Percentiles rank a stretch among this genome's conserved stretches.
phyloP scores from a whole-genome alignment of 2,888 invertebrate genomes.

The Latheticus oryzae region DNA sequence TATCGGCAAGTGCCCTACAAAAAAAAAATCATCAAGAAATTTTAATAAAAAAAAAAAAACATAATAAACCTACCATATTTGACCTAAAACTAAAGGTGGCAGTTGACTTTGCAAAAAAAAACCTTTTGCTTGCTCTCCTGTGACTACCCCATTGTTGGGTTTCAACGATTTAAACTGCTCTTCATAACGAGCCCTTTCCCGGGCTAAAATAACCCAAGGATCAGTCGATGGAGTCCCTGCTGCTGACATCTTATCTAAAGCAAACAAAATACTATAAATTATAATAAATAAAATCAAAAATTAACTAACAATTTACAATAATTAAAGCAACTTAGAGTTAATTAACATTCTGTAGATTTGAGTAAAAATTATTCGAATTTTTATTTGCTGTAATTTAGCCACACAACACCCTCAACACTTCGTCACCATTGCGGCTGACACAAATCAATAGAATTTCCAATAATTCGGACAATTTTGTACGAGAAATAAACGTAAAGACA shows the following conservation, averaged over 20 bases:
- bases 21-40: slow-evolving; percentile 3
- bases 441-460: slow-evolving; percentile 39
- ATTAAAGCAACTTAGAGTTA: too few species aligned
- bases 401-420: slow-evolving; percentile 36
- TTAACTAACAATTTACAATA: too few species aligned
- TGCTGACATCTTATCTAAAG: slow-evolving; percentile 58
- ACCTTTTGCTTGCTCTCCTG: slow-evolving; percentile 92
- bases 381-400: too few species aligned
- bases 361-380: too few species aligned
- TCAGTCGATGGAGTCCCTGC: slow-evolving; percentile 70
- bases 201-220: slow-evolving; percentile 89
- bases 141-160: slow-evolving; percentile 87
- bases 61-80: slow-evolving; percentile 91
- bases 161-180: slow-evolving; percentile 91
- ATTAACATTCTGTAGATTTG: not conserved
- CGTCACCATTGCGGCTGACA: slow-evolving; percentile 39
- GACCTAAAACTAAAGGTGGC: slow-evolving; percentile 88
- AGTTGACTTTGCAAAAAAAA: slow-evolving; percentile 93
- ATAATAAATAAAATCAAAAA: too few species aligned
- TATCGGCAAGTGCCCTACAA: slow-evolving; percentile 88
- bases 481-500: too few species aligned
- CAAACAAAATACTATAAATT: too few species aligned
- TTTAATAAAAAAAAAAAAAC: slow-evolving; percentile 2
- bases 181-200: slow-evolving; percentile 89
- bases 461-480: slow-evolving; percentile 23